Evolutionary conservation across 2,113 vertebrate genomes (phyloP).

Genomic region (Monarcha castaneiventris): DNA sequence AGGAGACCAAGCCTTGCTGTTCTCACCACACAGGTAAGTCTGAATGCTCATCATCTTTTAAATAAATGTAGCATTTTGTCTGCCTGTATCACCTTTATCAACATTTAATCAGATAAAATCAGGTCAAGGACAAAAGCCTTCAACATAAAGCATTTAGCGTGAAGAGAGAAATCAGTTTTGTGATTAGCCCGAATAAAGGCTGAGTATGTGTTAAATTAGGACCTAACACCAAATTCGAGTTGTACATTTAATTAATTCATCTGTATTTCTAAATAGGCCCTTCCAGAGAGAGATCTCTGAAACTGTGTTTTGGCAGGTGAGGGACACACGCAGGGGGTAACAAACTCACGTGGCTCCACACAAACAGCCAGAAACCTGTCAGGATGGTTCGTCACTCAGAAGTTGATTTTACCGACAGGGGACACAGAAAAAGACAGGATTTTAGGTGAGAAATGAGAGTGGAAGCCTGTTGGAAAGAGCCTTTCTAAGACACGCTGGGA

Average conservation of each 20-base stretch:
- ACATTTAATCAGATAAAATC: neutral
- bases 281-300: neutral
- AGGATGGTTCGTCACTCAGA: neutral
- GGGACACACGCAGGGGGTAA: neutral
- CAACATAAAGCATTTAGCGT: rapidly evolving
- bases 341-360: neutral
- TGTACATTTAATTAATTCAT: neutral
- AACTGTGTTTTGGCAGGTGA: neutral
- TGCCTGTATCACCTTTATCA: neutral
- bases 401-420: neutral
- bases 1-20: neutral
- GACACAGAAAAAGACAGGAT: neutral
- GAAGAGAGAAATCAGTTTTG: neutral
- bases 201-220: neutral
- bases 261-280: neutral
- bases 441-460: neutral
- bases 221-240: neutral
- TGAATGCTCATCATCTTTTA: neutral
- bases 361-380: rapidly evolving
- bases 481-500: neutral
- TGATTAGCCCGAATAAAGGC: neutral
- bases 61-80: neutral
- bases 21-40: neutral
- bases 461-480: neutral
- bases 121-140: neutral